Conservation (phyloP, 1,140 invertebrate species). For the Trissolcus basalis region DNA sequence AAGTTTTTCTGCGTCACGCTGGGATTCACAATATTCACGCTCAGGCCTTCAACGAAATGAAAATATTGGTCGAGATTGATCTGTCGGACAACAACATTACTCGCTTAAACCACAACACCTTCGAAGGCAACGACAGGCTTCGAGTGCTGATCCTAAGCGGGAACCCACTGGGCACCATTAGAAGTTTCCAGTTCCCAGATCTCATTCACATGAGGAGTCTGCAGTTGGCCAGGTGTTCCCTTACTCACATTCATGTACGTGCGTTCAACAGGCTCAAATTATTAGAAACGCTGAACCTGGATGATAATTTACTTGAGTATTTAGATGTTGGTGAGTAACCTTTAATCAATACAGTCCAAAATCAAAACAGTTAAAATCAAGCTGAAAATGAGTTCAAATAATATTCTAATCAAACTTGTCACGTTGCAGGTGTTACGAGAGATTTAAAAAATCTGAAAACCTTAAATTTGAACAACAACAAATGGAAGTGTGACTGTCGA, state of each 20-base stretch:
- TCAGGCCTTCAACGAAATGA: conserved; percentile 89
- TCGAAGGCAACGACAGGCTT: conserved; percentile 84
- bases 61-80: conserved; percentile 91
- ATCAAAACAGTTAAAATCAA: too few relatives aligned
- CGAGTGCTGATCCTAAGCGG: conserved; percentile 82
- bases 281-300: conserved; percentile 82
- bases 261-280: conserved; percentile 82
- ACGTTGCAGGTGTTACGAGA: conserved; percentile 74
- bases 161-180: conserved; percentile 82
- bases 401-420: background rate
- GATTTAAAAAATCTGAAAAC: conserved; percentile 81
- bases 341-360: too few relatives aligned
- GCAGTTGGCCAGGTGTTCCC: conserved; percentile 85
- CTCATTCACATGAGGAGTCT: conserved; percentile 83
- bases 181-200: conserved; percentile 82
- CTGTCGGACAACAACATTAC: conserved; percentile 84
- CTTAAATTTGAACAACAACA: conserved; percentile 88
- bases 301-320: conserved; percentile 82
- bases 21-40: conserved; percentile 85
- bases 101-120: conserved; percentile 82
- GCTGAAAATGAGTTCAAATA: too few relatives aligned
- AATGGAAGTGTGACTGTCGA: conserved; percentile 92
- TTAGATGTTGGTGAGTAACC: conserved; percentile 79
- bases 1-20: conserved; percentile 85
- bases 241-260: conserved; percentile 82